These are phyloP conservation scores for Drosophila formosana DNA, from an alignment of 2,888 invertebrate genomes.

Conservation along the genomic window DNA sequence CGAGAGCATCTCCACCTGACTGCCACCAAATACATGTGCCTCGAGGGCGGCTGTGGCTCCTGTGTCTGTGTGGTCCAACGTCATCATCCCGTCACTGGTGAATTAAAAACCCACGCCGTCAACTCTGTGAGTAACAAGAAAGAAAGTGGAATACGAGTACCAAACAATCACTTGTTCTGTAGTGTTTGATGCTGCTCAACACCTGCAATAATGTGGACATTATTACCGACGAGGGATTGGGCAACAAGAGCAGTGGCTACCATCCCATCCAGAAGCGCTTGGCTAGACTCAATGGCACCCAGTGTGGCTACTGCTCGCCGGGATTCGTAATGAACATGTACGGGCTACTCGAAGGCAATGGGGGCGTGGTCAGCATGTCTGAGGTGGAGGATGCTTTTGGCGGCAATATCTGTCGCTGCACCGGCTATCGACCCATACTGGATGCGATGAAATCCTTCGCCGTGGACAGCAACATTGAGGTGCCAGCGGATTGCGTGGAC, in stretches of 20 bases:
- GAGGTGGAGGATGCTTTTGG: conserved; percentile 92
- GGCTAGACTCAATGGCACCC: conserved; percentile 89
- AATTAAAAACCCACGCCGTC: conserved; percentile 85
- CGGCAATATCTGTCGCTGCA: conserved; percentile 92
- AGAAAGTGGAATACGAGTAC: background rate
- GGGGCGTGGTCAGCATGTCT: conserved; percentile 86
- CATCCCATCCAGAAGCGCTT: conserved; percentile 89
- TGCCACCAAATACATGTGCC: conserved; percentile 89
- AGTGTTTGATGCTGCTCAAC: conserved; percentile 89
- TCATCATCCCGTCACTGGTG: conserved; percentile 70
- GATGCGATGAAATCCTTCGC: conserved; percentile 92
- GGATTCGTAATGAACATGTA: conserved; percentile 92
- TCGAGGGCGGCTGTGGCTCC: conserved; percentile 89
- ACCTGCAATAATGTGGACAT: conserved; percentile 89
- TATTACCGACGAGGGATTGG: conserved; percentile 90
- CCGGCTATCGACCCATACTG: conserved; percentile 91
- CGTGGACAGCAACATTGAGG: conserved; percentile 86
- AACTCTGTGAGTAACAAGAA: conserved; percentile 86
- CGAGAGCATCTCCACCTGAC: conserved; percentile 87
- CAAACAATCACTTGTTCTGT: background rate
- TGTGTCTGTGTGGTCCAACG: conserved; percentile 86
- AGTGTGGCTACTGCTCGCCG: conserved; percentile 92
- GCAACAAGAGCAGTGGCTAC: conserved; percentile 88
- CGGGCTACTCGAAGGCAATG: conserved; percentile 86
- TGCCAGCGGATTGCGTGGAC: conserved; percentile 85